These are phyloP conservation scores for Melanotaenia pygmaea DNA, from an alignment of 2,797 vertebrate genomes.

Conservation along the genomic window DNA sequence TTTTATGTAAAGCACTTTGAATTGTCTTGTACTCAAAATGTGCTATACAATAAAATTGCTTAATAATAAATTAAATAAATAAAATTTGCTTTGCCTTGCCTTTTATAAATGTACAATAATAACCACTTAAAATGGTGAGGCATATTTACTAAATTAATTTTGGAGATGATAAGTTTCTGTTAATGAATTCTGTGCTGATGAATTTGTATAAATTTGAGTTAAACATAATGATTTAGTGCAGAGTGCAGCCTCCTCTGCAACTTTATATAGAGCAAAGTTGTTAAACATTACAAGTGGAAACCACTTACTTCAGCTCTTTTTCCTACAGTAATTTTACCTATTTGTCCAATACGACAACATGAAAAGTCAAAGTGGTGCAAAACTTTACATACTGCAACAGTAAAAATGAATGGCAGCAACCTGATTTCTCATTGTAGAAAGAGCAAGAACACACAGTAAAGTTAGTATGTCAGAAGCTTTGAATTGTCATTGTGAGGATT, in stretches of 20 bases:
- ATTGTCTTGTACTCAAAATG: too few relatives aligned
- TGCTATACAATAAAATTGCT: too few relatives aligned
- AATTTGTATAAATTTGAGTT: slow-evolving; percentile 46
- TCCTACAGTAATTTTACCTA: slow-evolving; percentile 30
- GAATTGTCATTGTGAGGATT: slow-evolving; percentile 82
- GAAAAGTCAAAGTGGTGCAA: slow-evolving; percentile 47
- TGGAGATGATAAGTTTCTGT: background rate
- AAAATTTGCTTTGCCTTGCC: too few relatives aligned
- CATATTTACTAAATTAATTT: too few relatives aligned
- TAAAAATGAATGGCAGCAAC: slow-evolving; percentile 72
- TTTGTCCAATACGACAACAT: slow-evolving; percentile 55
- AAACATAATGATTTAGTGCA: slow-evolving; percentile 30
- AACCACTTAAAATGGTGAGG: background rate
- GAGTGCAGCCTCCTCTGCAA: slow-evolving; percentile 31
- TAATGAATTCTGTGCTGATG: slow-evolving; percentile 42
- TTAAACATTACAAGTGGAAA: slow-evolving; percentile 18
- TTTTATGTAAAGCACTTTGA: too few relatives aligned
- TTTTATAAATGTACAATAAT: background rate
- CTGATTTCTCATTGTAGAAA: slow-evolving; percentile 68
- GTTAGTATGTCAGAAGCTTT: slow-evolving; percentile 69
- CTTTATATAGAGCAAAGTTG: slow-evolving; percentile 21
- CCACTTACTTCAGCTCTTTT: slow-evolving; percentile 21
- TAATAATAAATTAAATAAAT: too few relatives aligned
- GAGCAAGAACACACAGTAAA: slow-evolving; percentile 59
- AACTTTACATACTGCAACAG: slow-evolving; percentile 41